phyloP scores from a whole-genome alignment of 2,888 invertebrate genomes.

The Apotomis betuletana region DNA sequence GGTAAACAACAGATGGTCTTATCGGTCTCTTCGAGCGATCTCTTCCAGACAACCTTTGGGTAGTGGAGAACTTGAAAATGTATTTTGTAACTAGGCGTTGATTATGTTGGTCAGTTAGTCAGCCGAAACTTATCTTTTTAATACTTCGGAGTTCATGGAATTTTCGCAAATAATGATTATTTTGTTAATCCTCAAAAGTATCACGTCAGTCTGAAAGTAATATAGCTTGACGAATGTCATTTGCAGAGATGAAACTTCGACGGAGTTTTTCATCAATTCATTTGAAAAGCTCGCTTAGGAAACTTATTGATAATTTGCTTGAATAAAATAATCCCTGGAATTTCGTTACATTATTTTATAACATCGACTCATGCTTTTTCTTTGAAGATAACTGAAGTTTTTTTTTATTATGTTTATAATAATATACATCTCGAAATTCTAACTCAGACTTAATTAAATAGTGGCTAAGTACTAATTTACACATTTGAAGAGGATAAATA shows the following conservation, averaged over 20 bases:
- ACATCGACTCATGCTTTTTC: neutral
- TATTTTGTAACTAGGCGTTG: no score
- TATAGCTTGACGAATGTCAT: slow-evolving; percentile 15
- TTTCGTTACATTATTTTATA: neutral
- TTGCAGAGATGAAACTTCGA: slow-evolving; percentile 21
- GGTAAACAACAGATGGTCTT: no score
- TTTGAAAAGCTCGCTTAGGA: slow-evolving; percentile 14
- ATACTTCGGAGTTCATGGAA: neutral
- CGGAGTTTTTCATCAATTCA: slow-evolving; percentile 26
- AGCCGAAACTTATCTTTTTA: no score
- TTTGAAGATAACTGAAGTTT: neutral
- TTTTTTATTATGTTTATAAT: no score
- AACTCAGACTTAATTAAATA: no score
- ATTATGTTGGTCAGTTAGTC: no score
- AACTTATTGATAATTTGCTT: slow-evolving; percentile 10
- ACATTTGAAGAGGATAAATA: no score
- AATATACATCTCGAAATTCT: no score
- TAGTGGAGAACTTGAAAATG: no score
- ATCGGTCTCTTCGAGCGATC: no score
- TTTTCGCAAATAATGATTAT: neutral
- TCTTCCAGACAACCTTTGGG: no score
- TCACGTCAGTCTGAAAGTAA: slow-evolving; percentile 9
- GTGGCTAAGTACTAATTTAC: no score
- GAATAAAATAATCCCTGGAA: neutral
- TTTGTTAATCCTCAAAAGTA: slow-evolving; percentile 8